Percentiles rank a stretch among this genome's conserved stretches.
phyloP scores from a whole-genome alignment of 2,797 vertebrate genomes.

The Mionectes olivaceus region DNA sequence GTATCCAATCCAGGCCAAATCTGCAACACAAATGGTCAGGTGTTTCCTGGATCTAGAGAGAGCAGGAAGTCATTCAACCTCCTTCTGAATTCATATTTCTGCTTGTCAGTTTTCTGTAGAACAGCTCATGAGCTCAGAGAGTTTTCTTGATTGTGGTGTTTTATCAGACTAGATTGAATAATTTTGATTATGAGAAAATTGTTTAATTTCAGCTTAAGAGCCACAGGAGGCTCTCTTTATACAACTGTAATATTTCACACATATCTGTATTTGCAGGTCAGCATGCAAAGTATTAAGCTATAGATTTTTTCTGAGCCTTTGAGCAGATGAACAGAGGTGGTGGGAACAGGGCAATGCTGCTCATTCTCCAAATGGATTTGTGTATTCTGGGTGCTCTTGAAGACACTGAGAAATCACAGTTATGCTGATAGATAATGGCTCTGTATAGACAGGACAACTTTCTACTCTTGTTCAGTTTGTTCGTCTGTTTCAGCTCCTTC shows the following conservation, averaged over 20 bases:
- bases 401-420: background rate
- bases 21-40: fast-evolving
- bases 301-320: background rate
- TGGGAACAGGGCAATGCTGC: background rate
- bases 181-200: background rate
- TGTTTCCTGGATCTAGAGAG: background rate
- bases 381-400: background rate
- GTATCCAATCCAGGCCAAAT: background rate
- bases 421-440: background rate
- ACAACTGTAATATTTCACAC: background rate
- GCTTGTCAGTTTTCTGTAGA: background rate
- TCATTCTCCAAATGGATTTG: background rate
- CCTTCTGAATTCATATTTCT: background rate
- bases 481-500: background rate
- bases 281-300: background rate
- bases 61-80: background rate
- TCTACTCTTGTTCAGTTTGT: background rate
- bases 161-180: background rate
- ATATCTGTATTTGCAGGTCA: background rate
- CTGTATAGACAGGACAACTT: background rate
- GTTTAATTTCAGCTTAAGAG: background rate
- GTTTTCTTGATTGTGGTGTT: background rate
- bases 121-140: background rate
- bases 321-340: background rate
- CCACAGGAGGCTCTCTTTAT: background rate